A percentile compares a stretch with the other conserved stretches of the same genome.
These are phyloP conservation scores for Felis chaus DNA, from an alignment of 2,113 vertebrate species.

Conservation along the genomic window DNA sequence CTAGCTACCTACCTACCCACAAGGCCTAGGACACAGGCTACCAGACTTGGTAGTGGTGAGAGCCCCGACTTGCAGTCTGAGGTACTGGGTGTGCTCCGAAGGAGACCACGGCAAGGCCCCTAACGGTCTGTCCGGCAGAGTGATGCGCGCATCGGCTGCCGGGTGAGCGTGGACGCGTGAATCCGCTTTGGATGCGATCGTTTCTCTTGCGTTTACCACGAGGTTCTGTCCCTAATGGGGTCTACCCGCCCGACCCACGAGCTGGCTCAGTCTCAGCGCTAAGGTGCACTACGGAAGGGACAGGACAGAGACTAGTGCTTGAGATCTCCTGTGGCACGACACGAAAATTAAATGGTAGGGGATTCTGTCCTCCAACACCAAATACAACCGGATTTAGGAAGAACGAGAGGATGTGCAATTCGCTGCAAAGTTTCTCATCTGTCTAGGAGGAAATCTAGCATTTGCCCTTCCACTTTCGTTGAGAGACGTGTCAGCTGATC, in stretches of 20 bases:
- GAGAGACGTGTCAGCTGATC: constrained; percentile 25
- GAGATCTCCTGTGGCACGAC: neutral
- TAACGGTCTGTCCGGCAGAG: constrained; percentile 75
- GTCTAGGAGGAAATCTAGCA: neutral
- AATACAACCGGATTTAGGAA: constrained; percentile 35
- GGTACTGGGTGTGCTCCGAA: constrained; percentile 86
- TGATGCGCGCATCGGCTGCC: constrained; percentile 68
- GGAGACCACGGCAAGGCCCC: constrained; percentile 79
- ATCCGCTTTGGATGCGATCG: constrained; percentile 55
- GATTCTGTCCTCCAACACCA: constrained; percentile 25
- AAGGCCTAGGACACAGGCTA: constrained; percentile 73
- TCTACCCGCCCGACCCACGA: constrained; percentile 68
- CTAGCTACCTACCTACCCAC: constrained; percentile 75
- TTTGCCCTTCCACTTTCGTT: constrained; percentile 55
- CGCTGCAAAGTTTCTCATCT: constrained; percentile 22
- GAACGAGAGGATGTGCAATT: constrained; percentile 60
- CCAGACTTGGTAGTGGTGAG: constrained; percentile 73
- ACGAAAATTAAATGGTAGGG: constrained; percentile 12
- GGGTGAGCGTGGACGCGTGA: constrained; percentile 3
- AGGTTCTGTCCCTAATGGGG: constrained; percentile 62
- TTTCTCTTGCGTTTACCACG: constrained; percentile 72
- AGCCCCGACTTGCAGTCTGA: constrained; percentile 82
- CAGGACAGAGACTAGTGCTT: neutral
- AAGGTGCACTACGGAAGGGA: constrained; percentile 79
- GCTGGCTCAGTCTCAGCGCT: constrained; percentile 85